phyloP scores from a whole-genome alignment of 2,797 vertebrate species.

The Chiloscyllium punctatum region DNA sequence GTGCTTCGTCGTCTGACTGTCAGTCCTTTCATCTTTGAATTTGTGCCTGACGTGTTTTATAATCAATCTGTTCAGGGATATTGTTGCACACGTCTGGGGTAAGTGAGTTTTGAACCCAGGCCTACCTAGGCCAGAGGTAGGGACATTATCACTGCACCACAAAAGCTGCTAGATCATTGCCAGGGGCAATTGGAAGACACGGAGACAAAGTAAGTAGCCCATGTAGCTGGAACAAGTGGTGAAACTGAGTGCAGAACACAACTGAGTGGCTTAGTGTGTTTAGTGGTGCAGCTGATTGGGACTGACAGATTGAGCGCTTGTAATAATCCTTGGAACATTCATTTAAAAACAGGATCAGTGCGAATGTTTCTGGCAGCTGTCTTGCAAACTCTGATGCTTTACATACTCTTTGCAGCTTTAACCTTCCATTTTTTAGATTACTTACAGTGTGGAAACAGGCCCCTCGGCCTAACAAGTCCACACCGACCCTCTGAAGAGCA shows the following conservation, averaged over 20 bases:
- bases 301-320: constrained; percentile 25
- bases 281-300: not conserved
- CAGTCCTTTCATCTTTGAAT: not conserved
- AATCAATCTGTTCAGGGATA: no score
- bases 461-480: no score
- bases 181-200: not conserved
- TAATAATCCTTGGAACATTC: not conserved
- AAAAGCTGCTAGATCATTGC: not conserved
- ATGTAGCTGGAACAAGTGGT: not conserved
- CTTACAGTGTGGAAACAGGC: no score
- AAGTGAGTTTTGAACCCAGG: no score
- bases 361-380: not conserved
- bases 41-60: no score
- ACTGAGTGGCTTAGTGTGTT: not conserved
- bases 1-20: no score
- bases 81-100: no score
- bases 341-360: not conserved
- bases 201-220: no score
- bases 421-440: not conserved
- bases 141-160: no score
- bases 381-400: not conserved
- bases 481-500: no score
- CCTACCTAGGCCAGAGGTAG: no score
- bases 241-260: not conserved
- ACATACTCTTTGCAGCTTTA: not conserved